A percentile compares a stretch with the other conserved stretches of the same genome.
Conservation (phyloP, 2,888 invertebrate genomes). For the Drosophila meridionalis region DNA sequence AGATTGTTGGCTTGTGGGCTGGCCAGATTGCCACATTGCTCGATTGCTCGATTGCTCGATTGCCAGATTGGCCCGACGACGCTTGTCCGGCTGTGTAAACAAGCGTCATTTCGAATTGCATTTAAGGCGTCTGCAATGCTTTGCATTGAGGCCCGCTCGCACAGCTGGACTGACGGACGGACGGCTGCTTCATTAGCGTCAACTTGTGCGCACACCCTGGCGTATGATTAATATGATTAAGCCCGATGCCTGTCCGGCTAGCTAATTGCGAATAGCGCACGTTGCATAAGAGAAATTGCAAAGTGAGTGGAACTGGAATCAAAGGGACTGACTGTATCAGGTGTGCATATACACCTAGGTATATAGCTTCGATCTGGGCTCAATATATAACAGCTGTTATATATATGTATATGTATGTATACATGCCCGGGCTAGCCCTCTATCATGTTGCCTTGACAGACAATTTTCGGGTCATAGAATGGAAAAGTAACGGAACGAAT, state of each 20-base stretch:
- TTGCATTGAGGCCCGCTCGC: constrained; percentile 25
- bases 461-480: constrained; percentile 34
- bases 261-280: constrained; percentile 52
- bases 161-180: constrained; percentile 8
- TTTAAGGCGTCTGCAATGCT: constrained; percentile 66
- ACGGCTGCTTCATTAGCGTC: constrained; percentile 57
- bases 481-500: constrained; percentile 54
- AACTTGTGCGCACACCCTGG: constrained; percentile 53
- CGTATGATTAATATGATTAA: constrained; percentile 74
- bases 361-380: not conserved
- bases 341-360: not conserved
- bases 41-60: not conserved
- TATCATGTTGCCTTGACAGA: not conserved
- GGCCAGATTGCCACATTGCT: constrained; percentile 13
- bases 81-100: constrained; percentile 58
- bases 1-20: constrained; percentile 6
- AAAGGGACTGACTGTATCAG: not conserved
- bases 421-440: not conserved
- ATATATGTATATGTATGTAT: constrained; percentile 1
- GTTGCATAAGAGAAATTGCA: constrained; percentile 44
- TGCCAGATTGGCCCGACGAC: constrained; percentile 4
- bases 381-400: constrained; percentile 2
- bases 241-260: constrained; percentile 7
- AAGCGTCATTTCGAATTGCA: constrained; percentile 74
- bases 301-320: not conserved